Percentiles rank a stretch among this genome's conserved stretches.
These are phyloP conservation scores for Myxocyprinus asiaticus DNA, from an alignment of 2,113 vertebrate genomes.

Conservation along the genomic window DNA sequence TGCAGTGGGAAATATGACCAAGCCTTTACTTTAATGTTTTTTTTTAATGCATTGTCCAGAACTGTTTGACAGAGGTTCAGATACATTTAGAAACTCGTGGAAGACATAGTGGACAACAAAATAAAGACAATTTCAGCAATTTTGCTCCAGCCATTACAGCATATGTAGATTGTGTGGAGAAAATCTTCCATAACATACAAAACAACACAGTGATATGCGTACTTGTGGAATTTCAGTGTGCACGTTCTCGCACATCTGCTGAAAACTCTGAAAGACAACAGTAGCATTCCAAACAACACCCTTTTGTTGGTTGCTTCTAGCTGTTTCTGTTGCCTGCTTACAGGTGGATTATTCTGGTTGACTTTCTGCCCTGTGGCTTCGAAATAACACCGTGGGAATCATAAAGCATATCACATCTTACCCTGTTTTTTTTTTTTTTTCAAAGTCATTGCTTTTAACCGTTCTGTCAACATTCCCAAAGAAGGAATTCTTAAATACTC, in stretches of 20 bases:
- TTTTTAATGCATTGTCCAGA: too few relatives aligned
- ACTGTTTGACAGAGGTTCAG: too few relatives aligned
- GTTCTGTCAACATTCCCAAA: background rate
- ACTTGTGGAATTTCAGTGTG: background rate
- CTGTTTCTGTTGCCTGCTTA: background rate
- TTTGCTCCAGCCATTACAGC: background rate
- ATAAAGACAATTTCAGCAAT: background rate
- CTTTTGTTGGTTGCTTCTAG: background rate
- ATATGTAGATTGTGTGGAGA: background rate
- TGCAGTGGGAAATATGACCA: too few relatives aligned
- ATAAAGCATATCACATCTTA: background rate
- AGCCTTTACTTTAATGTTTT: too few relatives aligned
- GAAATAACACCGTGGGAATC: slow-evolving; percentile 28
- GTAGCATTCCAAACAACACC: too few relatives aligned
- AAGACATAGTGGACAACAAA: too few relatives aligned
- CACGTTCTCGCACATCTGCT: too few relatives aligned
- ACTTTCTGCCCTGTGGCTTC: background rate
- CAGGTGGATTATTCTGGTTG: slow-evolving; percentile 3
- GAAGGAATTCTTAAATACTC: background rate
- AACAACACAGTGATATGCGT: background rate
- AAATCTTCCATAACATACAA: background rate
- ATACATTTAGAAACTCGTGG: too few relatives aligned
- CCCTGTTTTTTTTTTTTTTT: background rate
- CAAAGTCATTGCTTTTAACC: background rate
- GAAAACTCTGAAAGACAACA: too few relatives aligned